A percentile compares a stretch with the other conserved stretches of the same genome.
phyloP scores from a whole-genome alignment of 1,140 invertebrate species.

The Drosophila elegans region DNA sequence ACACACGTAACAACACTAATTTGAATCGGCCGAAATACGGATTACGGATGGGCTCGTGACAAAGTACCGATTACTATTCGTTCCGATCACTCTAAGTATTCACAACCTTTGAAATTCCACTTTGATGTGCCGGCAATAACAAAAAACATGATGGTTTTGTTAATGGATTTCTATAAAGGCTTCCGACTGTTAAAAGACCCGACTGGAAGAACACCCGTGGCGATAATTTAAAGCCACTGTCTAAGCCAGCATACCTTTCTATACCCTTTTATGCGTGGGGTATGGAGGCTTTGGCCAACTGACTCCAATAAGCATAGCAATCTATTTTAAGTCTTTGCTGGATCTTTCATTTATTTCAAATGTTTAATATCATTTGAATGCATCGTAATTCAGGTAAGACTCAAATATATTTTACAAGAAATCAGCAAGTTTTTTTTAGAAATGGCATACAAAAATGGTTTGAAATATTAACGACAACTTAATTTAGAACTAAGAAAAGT shows the following conservation, averaged over 20 bases:
- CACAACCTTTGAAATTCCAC: slow-evolving; percentile 29
- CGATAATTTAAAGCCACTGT: slow-evolving; percentile 60
- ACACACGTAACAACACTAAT: slow-evolving; percentile 28
- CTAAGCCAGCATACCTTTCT: slow-evolving; percentile 52
- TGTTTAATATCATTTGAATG: background rate
- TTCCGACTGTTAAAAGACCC: slow-evolving; percentile 56
- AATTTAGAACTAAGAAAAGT: too few relatives aligned
- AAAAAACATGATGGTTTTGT: slow-evolving; percentile 62
- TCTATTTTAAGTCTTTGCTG: background rate
- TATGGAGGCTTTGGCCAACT: slow-evolving; percentile 28
- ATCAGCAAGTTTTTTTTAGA: too few relatives aligned
- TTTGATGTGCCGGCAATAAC: slow-evolving; percentile 54
- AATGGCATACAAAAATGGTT: too few relatives aligned
- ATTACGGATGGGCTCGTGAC: slow-evolving; percentile 51
- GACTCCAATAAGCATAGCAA: slow-evolving; percentile 13
- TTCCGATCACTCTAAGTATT: slow-evolving; percentile 48
- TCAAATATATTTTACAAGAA: background rate
- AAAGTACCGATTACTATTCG: slow-evolving; percentile 50
- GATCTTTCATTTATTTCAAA: background rate
- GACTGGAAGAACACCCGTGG: slow-evolving; percentile 52
- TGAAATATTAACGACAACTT: too few relatives aligned
- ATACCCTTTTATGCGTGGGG: slow-evolving; percentile 30
- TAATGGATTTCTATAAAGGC: slow-evolving; percentile 62
- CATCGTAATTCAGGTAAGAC: background rate
- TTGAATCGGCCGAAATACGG: slow-evolving; percentile 34